Evolutionary conservation across 37 sponge, comb jelly and placozoan genomes (phyloP).

Genomic region (Mnemiopsis leidyi): DNA sequence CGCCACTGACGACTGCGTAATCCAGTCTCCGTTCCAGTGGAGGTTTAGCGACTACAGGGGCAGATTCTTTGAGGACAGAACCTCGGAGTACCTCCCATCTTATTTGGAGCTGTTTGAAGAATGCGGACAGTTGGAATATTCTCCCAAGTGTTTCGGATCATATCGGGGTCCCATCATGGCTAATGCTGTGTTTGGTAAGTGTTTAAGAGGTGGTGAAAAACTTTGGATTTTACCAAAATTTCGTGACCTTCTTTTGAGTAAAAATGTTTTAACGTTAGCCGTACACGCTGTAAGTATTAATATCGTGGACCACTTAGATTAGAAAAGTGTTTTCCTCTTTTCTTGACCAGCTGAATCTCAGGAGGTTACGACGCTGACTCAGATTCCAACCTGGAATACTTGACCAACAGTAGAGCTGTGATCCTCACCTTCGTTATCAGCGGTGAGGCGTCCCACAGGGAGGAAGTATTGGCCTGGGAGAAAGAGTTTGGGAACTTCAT

Average conservation of each 20-base stretch:
- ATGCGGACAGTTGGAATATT: neutral
- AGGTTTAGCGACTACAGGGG: neutral
- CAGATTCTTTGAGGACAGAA: neutral
- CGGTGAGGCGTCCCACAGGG: neutral
- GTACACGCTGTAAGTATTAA: too few relatives aligned
- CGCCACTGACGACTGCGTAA: neutral
- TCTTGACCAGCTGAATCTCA: too few relatives aligned
- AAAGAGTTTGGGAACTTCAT: neutral
- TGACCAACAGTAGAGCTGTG: neutral
- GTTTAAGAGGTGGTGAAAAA: too few relatives aligned
- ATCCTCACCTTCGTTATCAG: neutral
- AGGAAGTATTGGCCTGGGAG: neutral
- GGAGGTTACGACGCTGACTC: neutral
- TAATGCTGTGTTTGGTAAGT: constrained; percentile 31
- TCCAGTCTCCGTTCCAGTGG: constrained; percentile 17
- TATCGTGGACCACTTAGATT: too few relatives aligned
- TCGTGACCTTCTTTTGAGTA: too few relatives aligned
- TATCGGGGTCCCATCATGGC: neutral
- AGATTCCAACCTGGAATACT: neutral
- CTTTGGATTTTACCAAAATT: too few relatives aligned
- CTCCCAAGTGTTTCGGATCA: neutral
- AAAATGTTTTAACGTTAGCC: too few relatives aligned
- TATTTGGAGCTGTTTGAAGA: neutral
- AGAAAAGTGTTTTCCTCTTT: too few relatives aligned
- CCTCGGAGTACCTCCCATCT: neutral